Evolutionary conservation across 2,888 invertebrate species (phyloP), one percentile per base, ranked within the genome.

Genomic region (Oxytorus armatus): DNA sequence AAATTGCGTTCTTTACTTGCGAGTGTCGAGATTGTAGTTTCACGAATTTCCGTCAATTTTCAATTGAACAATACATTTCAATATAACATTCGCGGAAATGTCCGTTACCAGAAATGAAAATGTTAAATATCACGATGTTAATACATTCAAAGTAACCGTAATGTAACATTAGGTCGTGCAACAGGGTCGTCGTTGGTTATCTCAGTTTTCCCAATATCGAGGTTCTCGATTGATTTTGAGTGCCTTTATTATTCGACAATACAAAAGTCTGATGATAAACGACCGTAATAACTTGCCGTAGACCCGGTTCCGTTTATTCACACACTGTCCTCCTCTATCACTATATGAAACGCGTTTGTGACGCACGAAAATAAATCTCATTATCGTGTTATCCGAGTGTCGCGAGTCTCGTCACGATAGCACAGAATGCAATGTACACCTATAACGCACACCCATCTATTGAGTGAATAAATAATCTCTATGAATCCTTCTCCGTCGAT

Each of bases 311-410:
- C 47, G 23, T 25, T 7, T n/a, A n/a, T n/a, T 3, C 36, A 36
- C 29, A 33, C 42, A 8, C 4, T 8, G 8, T 16, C n/a, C 25
- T 49, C 44, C n/a, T 11, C 21, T 47, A 18, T 25, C 3, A 16
- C 33, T 10, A 21, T 57, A 8, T 25, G 21, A 57, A 11, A 59
- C 44, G 18, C 53, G 61, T 77, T 70, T 65, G 42, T 77, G 70
- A 77, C 77, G 77, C 77, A 70, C 77, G 70, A 57, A 42, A 53
- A 70, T 39, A 70, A 77, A 77, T 77, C 77, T 70, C 65, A 65
- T 77, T 77, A 77, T 57, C 77, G 65, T 65, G 63, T 69, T 44
- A 18, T 77, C 47, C 57, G 39, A 7, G 77, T 57, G 70, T 70
- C 70, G 8, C 36, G 49, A 51, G 18, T 11, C 49, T 18, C 49